Conservation (phyloP, 2,888 invertebrate genomes). For the Calliphora vomitoria region DNA sequence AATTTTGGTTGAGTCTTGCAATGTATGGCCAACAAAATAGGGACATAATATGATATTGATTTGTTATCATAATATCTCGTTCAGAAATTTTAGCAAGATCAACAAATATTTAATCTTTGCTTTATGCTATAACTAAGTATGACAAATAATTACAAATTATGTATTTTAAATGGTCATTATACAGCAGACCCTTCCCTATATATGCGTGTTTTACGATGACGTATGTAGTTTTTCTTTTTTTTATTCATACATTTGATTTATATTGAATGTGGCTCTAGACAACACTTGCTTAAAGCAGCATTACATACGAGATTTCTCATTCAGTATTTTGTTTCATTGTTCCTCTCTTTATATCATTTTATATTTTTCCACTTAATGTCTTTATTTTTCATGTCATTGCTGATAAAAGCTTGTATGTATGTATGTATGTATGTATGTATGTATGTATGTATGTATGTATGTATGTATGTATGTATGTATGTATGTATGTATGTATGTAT, state of each 20-base stretch:
- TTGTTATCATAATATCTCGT: too few relatives aligned
- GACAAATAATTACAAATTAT: too few relatives aligned
- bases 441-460: neutral
- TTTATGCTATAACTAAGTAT: too few relatives aligned
- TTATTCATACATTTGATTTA: neutral
- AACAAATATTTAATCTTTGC: too few relatives aligned
- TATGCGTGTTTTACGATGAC: neutral
- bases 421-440: too few relatives aligned
- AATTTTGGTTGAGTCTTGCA: neutral
- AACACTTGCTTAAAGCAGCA: neutral
- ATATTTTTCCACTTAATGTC: slow-evolving; percentile 13
- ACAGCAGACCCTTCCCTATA: neutral
- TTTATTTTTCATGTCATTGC: slow-evolving; percentile 1
- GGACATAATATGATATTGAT: neutral
- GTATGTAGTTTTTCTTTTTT: neutral
- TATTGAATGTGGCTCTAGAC: neutral
- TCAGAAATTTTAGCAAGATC: too few relatives aligned
- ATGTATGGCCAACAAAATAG: neutral
- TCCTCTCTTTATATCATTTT: neutral
- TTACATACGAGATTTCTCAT: neutral
- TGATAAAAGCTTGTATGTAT: neutral
- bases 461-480: neutral
- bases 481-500: neutral
- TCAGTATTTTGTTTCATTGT: neutral
- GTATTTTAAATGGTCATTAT: neutral